Evolutionary conservation across 2,113 vertebrate genomes (phyloP).

Genomic region (Platysteira castanea): DNA sequence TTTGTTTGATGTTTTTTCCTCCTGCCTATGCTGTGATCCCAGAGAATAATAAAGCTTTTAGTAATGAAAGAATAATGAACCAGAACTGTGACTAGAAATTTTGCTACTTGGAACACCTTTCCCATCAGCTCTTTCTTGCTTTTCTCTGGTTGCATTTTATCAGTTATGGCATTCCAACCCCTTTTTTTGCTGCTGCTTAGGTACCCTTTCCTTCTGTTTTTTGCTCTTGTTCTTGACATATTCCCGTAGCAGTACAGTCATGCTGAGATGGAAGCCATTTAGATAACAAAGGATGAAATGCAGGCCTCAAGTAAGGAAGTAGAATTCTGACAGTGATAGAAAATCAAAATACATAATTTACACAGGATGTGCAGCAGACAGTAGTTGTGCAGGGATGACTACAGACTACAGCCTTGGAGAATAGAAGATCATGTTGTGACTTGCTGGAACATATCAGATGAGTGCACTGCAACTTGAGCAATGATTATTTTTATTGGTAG

Average conservation of each 20-base stretch:
- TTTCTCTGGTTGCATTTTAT: neutral
- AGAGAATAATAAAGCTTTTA: neutral
- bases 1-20: neutral
- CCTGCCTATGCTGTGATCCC: neutral
- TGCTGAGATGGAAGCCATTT: neutral
- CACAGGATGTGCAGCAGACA: neutral
- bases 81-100: neutral
- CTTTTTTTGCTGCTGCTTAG: neutral
- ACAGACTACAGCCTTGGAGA: neutral
- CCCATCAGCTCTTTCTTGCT: neutral
- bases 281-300: neutral
- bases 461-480: neutral
- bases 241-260: neutral
- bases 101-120: neutral
- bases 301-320: neutral
- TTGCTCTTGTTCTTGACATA: neutral
- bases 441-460: neutral
- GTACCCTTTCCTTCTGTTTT: neutral
- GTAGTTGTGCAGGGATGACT: neutral
- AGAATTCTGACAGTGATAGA: neutral
- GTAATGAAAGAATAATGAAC: neutral
- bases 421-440: neutral
- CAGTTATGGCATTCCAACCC: neutral
- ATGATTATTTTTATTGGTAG: neutral
- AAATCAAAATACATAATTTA: neutral